Evolutionary conservation across 64 coral and sea anemone species (phyloP), one percentile per base, ranked within the genome.

Genomic region (Montipora foliosa): DNA sequence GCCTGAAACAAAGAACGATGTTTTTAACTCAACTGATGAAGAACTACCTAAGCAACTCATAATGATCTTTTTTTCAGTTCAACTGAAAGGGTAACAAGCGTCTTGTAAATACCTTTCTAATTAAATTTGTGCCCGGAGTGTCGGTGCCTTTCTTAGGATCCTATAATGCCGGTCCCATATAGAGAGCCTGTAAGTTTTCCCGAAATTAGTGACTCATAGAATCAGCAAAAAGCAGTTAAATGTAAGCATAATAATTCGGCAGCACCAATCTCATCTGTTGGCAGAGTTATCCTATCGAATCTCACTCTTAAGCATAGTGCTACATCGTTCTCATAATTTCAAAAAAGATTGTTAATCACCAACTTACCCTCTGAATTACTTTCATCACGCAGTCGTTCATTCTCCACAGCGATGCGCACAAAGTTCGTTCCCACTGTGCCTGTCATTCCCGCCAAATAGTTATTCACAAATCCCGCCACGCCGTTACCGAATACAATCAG

Each of bases 391-490:
- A 84, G 17, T 19, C 83, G 22, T 79, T 92, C 90, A 62, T 77
- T 77, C 11, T 44, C 37, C 47, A 80, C 74, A 22, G 83, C 81
- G n/a, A 78, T 29, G 16, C 83, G 49, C 5, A 77, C 90, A 78
- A 92, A 92, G 71, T 81, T 76, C 0, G 90, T 84, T 13, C 52
- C 81, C 22, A 92, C 81, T 21, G 90, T 87, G 29, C 90, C 90
- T 8, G 90, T 92, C 82, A 92, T 87, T 47, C 90, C 90, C 55
- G 80, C 80, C 29, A 92, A 92, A 77, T 92, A 92, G 75, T 92
- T 92, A 81, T 84, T 92, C 4, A 92, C 80, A 49, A 92, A 86
- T 51, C 90, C 90, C 16, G 90, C 90, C 45, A 92, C 90, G 8
- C 90, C 90, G 19, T 92, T 92, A 46, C 75, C 71, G 60, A 92